Base-by-base conservation (phyloP, 64 coral and sea anemone species). In the Montipora foliosa region DNA sequence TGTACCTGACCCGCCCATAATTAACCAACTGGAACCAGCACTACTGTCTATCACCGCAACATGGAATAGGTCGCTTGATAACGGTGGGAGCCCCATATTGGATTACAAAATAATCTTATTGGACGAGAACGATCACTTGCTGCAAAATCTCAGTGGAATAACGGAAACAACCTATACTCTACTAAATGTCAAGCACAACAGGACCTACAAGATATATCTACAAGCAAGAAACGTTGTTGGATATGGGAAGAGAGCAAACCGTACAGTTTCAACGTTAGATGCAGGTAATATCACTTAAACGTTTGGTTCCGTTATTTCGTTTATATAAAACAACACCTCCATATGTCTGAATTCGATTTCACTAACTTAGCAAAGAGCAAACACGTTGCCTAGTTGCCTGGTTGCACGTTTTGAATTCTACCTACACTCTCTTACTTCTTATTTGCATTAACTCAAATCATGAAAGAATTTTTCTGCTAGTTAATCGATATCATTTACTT, bases 71-170 rank as follows among this genome's bases (percentile, higher is more conserved):
- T 62, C 87, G 4, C 10, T 1, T 44, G 15, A 77, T 3, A 29
- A 77, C 50, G 87, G 70, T 58, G 87, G 75, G 22, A 62, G 75
- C 72, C 22, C 22, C 50, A 19, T 74, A 74, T 17, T 88, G 47
- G 70, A 76, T 57, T 88, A 76, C 70, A 74, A 9, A 48, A 47
- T 60, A 61, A 37, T 49, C 37, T 82, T 82, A 82, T 53, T 82
- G 17, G 19, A 82, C 24, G 25, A 37, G 3, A 61, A 82, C 55
- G 37, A 44, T 44, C 55, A 24, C 37, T 12, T 82, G 4, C 52
- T 62, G 12, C 2, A 37, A 58, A 22, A 19, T 45, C 7, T 6
- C 19, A 50, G 47, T 52, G 77, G n/a, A 62, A 24, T 16, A 82
- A 52, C 1, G 10, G 49, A 48, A n/a, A n/a, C 51, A 2, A 6